phyloP scores from a whole-genome alignment of 2,113 vertebrate genomes.

The Hoplias malabaricus region DNA sequence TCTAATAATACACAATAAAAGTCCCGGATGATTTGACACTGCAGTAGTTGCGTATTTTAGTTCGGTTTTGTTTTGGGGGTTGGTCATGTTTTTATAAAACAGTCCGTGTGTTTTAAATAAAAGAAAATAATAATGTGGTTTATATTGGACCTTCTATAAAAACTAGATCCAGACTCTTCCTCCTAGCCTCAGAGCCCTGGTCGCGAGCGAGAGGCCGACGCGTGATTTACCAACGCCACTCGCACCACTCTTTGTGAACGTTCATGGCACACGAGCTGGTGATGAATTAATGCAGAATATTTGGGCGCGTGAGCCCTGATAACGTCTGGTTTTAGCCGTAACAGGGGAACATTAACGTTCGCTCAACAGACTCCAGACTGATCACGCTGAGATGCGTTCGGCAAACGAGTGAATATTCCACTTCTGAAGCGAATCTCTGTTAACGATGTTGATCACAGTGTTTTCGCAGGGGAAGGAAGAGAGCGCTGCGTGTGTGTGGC shows the following conservation, averaged over 20 bases:
- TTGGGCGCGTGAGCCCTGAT: not conserved
- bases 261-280: not conserved
- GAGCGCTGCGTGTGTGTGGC: slow-evolving; percentile 38
- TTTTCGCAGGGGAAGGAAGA: not conserved
- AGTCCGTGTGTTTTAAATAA: no score
- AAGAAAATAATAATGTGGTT: no score
- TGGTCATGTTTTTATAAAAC: no score
- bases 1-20: no score
- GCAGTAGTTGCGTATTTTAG: no score
- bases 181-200: no score
- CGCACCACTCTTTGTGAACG: not conserved
- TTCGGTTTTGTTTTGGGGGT: no score
- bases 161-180: no score
- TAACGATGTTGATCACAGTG: not conserved
- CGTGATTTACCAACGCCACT: not conserved
- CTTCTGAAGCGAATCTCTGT: no score
- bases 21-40: no score
- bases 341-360: not conserved
- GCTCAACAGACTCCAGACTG: not conserved
- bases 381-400: not conserved
- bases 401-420: not conserved
- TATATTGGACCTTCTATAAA: no score
- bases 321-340: not conserved
- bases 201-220: no score
- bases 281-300: not conserved